phyloP scores from a whole-genome alignment of 2,797 vertebrate species.

The Alcedo quadribrachys region DNA sequence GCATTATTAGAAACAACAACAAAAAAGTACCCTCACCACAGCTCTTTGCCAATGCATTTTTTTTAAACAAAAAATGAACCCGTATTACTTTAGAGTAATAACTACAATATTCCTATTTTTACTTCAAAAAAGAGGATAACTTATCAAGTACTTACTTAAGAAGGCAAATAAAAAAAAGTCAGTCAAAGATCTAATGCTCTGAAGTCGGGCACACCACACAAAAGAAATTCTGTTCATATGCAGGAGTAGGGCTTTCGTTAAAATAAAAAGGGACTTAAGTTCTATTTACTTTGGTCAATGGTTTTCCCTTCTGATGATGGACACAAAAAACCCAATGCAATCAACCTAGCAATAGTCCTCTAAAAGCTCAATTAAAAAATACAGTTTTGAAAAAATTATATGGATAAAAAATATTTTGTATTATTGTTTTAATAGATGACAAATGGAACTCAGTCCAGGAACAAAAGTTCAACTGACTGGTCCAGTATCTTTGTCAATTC shows the following conservation, averaged over 20 bases:
- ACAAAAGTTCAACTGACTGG: constrained; percentile 11
- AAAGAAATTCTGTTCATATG: background rate
- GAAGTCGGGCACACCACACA: background rate
- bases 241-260: background rate
- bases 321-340: background rate
- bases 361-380: background rate
- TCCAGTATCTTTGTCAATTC: constrained; percentile 37
- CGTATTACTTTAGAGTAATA: background rate
- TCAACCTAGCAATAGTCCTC: background rate
- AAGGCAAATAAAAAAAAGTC: background rate
- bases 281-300: background rate
- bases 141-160: background rate
- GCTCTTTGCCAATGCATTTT: background rate
- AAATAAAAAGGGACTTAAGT: background rate
- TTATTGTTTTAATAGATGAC: background rate
- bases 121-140: background rate
- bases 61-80: background rate
- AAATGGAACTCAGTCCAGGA: background rate
- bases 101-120: background rate
- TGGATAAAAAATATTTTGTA: background rate
- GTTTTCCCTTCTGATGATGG: background rate
- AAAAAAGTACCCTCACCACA: background rate
- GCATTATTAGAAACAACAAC: background rate
- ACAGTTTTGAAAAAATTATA: background rate
- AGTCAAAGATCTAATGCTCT: background rate